These are phyloP conservation scores for Bufotes viridis DNA, from an alignment of 2,797 vertebrate genomes.

Conservation along the genomic window DNA sequence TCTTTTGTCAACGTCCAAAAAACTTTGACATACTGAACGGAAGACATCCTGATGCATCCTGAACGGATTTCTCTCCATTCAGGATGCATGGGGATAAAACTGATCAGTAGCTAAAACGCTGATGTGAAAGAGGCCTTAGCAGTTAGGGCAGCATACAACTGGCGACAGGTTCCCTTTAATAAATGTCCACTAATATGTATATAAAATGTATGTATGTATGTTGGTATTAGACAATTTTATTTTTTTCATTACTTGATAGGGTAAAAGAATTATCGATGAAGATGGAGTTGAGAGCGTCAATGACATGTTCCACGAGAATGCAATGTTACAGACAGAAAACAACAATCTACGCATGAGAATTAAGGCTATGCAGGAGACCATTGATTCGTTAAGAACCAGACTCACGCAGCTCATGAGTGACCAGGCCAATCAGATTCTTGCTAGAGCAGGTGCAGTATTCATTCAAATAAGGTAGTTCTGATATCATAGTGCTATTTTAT, in stretches of 20 bases:
- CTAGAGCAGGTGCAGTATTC: slow-evolving; percentile 81
- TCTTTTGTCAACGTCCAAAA: no score
- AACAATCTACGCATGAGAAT: slow-evolving; percentile 91
- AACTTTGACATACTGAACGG: no score
- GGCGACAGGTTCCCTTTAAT: no score
- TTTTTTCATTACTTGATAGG: slow-evolving; percentile 73
- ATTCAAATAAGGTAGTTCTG: not conserved
- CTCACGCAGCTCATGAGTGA: slow-evolving; percentile 90
- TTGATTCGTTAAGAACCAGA: slow-evolving; percentile 85
- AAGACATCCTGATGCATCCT: no score
- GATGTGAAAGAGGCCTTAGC: no score
- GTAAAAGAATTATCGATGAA: slow-evolving; percentile 93
- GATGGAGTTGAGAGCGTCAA: slow-evolving; percentile 95
- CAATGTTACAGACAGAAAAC: slow-evolving; percentile 96
- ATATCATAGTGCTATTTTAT: not conserved
- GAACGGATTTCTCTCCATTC: no score
- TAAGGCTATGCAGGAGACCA: slow-evolving; percentile 97
- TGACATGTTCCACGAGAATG: slow-evolving; percentile 96
- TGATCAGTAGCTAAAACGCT: no score
- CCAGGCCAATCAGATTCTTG: slow-evolving; percentile 87
- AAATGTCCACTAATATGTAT: no score
- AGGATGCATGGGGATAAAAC: no score
- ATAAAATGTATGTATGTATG: no score
- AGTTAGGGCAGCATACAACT: no score
- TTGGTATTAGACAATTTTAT: no score